Percentiles rank a stretch among this genome's conserved stretches.
These are phyloP conservation scores for Panorpa germanica DNA, from an alignment of 2,888 invertebrate genomes.

Conservation along the genomic window DNA sequence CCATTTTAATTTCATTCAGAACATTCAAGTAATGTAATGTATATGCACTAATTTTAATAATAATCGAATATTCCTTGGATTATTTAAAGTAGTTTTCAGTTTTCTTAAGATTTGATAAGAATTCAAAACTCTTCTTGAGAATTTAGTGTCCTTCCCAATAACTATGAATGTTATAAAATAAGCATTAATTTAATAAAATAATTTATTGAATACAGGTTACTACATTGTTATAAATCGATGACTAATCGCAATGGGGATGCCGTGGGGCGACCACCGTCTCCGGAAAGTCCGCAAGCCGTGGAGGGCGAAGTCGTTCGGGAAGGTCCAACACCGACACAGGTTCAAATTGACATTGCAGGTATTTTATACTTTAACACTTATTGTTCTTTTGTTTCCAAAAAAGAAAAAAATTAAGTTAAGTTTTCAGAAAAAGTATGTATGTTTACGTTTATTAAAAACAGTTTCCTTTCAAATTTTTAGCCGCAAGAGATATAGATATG, in stretches of 20 bases:
- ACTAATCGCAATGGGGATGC: constrained; percentile 50
- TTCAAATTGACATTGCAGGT: no score
- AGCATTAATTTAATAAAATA: no score
- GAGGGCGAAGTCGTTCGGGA: no score
- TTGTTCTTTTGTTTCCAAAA: no score
- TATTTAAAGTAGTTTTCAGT: not conserved
- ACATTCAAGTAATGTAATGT: not conserved
- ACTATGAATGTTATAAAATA: not conserved
- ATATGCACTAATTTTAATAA: no score
- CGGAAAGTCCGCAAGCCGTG: no score
- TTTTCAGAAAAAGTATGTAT: no score
- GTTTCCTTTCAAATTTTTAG: no score
- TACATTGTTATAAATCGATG: constrained; percentile 61
- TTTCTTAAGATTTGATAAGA: not conserved
- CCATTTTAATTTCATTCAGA: not conserved
- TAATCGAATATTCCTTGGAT: constrained; percentile 1
- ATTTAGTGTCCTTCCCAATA: not conserved
- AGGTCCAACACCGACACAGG: no score
- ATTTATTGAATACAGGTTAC: constrained; percentile 26
- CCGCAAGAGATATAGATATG: constrained; percentile 17
- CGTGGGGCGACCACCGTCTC: constrained; percentile 26
- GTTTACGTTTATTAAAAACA: no score
- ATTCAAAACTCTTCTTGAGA: not conserved
- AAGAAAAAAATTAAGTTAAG: no score
- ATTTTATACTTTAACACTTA: no score